Percentiles rank a stretch among this genome's conserved stretches.
Evolutionary conservation across 2,113 vertebrate species (phyloP).

Genomic region (Emydocephalus ijimae): DNA sequence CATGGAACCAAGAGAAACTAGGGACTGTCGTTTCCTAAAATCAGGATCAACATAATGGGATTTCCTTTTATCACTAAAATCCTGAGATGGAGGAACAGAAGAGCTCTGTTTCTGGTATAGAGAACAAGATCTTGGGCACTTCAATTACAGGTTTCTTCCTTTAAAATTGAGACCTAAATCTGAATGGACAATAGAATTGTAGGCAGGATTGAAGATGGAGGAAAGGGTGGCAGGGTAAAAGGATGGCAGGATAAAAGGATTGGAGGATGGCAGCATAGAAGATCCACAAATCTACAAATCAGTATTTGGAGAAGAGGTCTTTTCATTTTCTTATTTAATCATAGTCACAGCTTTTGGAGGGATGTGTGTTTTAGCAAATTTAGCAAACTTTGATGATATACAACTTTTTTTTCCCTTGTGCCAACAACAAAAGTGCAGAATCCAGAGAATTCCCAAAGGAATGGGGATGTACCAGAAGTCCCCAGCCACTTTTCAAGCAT

Average conservation of each 20-base stretch:
- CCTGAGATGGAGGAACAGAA: not conserved
- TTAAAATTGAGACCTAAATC: not conserved
- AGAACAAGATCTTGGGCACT: not conserved
- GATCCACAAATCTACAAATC: not conserved
- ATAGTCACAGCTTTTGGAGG: not conserved
- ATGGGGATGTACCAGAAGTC: not conserved
- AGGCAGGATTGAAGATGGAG: not conserved
- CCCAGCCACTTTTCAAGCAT: not conserved
- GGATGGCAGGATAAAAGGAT: too few relatives aligned
- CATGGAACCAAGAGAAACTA: not conserved
- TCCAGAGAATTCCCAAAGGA: not conserved
- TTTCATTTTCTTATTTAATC: not conserved
- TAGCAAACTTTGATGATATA: not conserved
- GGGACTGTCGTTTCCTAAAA: not conserved
- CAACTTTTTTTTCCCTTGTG: not conserved
- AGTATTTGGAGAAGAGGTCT: not conserved
- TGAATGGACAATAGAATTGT: not conserved
- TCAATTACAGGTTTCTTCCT: not conserved
- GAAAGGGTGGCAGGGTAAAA: not conserved
- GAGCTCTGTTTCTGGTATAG: not conserved
- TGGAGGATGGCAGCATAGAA: not conserved
- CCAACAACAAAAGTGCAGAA: not conserved
- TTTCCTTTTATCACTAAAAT: not conserved
- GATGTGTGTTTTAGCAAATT: not conserved
- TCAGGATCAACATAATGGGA: not conserved